Conservation (phyloP, 2,113 vertebrate species). For the Takifugu bimaculatus region DNA sequence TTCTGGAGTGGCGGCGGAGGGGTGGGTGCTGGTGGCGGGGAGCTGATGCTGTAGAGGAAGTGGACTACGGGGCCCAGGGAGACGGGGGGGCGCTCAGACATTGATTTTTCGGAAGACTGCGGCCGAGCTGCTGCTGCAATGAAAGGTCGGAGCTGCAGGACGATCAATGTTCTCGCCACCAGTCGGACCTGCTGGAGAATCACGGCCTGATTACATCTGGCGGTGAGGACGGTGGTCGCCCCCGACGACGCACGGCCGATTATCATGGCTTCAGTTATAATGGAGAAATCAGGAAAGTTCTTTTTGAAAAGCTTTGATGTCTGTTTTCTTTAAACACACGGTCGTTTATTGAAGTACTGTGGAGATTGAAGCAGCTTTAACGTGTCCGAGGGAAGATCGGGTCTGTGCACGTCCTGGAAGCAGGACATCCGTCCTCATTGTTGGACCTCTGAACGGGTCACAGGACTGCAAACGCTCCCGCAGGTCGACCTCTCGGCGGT, state of each 20-base stretch:
- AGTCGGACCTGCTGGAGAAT: constrained; percentile 21
- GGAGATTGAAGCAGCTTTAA: too few relatives aligned
- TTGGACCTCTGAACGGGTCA: too few relatives aligned
- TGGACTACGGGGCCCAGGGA: background rate
- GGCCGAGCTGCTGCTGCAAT: constrained; percentile 31
- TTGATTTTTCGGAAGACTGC: constrained; percentile 52
- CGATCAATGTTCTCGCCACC: constrained; percentile 49
- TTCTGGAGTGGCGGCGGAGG: too few relatives aligned
- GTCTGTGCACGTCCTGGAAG: too few relatives aligned
- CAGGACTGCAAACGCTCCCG: too few relatives aligned
- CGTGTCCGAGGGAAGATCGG: too few relatives aligned
- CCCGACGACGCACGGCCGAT: constrained; percentile 12
- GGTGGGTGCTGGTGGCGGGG: background rate
- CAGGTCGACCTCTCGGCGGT: background rate
- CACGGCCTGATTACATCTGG: constrained; percentile 39
- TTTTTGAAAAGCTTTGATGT: background rate
- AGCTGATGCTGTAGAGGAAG: background rate
- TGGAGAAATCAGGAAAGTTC: background rate
- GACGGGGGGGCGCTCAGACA: constrained; percentile 15
- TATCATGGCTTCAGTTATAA: constrained; percentile 23
- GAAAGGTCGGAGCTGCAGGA: constrained; percentile 42
- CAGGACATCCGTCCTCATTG: too few relatives aligned
- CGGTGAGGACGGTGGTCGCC: constrained; percentile 21
- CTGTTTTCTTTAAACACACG: too few relatives aligned
- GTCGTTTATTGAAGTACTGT: too few relatives aligned